phyloP scores from a whole-genome alignment of 2,113 vertebrate genomes.

The Tamias sibiricus region DNA sequence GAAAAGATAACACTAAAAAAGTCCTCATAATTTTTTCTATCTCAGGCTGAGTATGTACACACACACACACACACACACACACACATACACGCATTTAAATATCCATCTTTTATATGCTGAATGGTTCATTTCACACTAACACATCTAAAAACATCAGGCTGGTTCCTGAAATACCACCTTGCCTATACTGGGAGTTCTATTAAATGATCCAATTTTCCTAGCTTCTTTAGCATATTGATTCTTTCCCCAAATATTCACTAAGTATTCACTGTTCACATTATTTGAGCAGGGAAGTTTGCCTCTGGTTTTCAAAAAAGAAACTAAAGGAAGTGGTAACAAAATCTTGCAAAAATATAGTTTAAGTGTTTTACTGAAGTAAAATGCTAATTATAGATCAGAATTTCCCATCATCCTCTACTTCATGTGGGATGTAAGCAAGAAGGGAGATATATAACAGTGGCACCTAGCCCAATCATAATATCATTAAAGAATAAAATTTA shows the following conservation, averaged over 20 bases:
- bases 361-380: conserved; percentile 78
- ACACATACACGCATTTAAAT: not conserved
- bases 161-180: conserved; percentile 72
- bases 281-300: conserved; percentile 55
- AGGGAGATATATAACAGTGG: conserved; percentile 27
- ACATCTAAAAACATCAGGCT: conserved; percentile 71
- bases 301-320: conserved; percentile 60
- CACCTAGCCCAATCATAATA: conserved; percentile 67
- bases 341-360: conserved; percentile 65
- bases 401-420: conserved; percentile 53
- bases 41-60: conserved; percentile 15
- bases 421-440: conserved; percentile 16
- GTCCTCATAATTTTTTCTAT: conserved; percentile 57
- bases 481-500: conserved; percentile 83
- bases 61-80: not conserved
- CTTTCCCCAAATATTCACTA: conserved; percentile 73
- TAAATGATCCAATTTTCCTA: conserved; percentile 76
- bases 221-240: conserved; percentile 69
- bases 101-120: conserved; percentile 67
- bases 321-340: conserved; percentile 62
- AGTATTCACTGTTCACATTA: conserved; percentile 60
- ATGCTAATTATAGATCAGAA: conserved; percentile 60
- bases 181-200: conserved; percentile 65
- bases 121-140: conserved; percentile 61
- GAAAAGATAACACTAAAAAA: conserved; percentile 76